Base-by-base conservation (phyloP, 2,797 vertebrate genomes). In the Channallabes apus region DNA sequence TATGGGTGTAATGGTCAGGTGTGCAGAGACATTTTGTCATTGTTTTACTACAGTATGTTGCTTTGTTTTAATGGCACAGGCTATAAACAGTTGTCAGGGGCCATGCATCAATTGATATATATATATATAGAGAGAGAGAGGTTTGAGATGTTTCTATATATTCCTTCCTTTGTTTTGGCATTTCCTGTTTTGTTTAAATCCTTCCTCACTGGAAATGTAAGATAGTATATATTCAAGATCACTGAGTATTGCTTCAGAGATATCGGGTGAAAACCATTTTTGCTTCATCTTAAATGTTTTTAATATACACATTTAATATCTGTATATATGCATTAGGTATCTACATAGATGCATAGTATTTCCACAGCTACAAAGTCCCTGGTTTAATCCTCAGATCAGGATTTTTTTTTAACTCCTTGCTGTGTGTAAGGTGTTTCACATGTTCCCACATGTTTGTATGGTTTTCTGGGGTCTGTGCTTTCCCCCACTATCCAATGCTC, bases 101-200 rank as follows among this genome's bases (percentile, higher is more conserved):
- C 69, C 80, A 67, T 71, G 38, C 54, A 73, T 69, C 17, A 29
- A 38, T 27, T 35, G 35, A n/a, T 32, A 32, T 32, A 32, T 32
- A 32, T 32, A 32, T 32, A 32, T 32, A 32, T 32, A 35, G 35
- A 35, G 83, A 56, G 56, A 71, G 77, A 83, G 73, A 80, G 22
- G 4, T 82, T 62, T 58, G 22, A 22, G 41, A n/a, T 71, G 27
- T 72, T 46, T 62, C 22, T 73, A 80, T 81, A 80, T 81, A 81
- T 83, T 22, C 72, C 68, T 8, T 54, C 12, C 24, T 84, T 86
- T 84, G 56, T 85, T 83, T 71, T 80, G 29, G 81, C 18, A 80
- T 77, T 87, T 89, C 71, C 83, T 89, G 86, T 83, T 87, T 87
- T 54, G 65, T 76, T 81, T 38, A 86, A 59, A 81, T 78, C 32